A percentile compares a stretch with the other conserved stretches of the same genome.
These are phyloP conservation scores for Mylabris phalerata DNA, from an alignment of 1,140 invertebrate species.

Conservation along the genomic window DNA sequence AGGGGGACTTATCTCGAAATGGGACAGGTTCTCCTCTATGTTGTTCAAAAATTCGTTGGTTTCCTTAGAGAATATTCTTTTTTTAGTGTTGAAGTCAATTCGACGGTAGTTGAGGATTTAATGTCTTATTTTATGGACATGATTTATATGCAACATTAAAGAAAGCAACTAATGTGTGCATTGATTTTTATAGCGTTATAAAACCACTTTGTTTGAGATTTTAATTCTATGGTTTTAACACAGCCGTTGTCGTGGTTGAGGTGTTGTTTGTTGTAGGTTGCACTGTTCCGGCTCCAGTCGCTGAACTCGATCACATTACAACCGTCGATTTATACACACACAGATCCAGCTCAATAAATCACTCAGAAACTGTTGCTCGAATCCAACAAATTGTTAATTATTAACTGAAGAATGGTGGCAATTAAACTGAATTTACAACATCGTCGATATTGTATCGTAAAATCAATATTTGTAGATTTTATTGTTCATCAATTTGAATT, in stretches of 20 bases:
- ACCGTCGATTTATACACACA: not conserved
- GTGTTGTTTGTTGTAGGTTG: too few species aligned
- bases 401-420: too few species aligned
- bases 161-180: constrained; percentile 13
- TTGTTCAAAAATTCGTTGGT: too few species aligned
- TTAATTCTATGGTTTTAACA: not conserved
- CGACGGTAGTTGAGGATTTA: constrained; percentile 7
- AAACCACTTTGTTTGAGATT: constrained; percentile 15
- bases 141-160: constrained; percentile 14
- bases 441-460: too few species aligned
- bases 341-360: too few species aligned
- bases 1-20: not conserved
- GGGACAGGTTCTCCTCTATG: not conserved
- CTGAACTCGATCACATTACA: constrained; percentile 5
- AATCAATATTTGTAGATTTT: too few species aligned
- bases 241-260: not conserved
- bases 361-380: too few species aligned
- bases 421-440: too few species aligned
- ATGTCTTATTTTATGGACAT: constrained; percentile 12
- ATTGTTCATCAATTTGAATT: too few species aligned
- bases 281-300: not conserved
- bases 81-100: not conserved
- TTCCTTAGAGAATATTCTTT: too few species aligned
- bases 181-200: constrained; percentile 16
- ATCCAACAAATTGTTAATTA: too few species aligned